Conservation (phyloP, 1,140 invertebrate genomes). For the Nixonia krombeini region DNA sequence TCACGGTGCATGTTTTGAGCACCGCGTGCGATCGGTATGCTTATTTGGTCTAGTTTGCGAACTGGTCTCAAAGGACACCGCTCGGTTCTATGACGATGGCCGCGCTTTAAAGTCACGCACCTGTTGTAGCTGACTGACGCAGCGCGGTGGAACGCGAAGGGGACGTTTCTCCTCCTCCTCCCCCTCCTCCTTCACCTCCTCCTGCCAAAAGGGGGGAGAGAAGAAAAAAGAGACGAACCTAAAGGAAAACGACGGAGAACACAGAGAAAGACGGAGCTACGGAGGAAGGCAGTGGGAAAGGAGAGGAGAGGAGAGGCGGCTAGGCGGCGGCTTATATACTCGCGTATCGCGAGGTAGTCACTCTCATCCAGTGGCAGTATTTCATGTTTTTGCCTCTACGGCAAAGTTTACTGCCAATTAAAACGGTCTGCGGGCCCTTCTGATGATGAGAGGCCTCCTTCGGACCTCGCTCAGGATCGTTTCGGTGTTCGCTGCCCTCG, state of each 20-base stretch:
- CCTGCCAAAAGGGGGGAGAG: slow-evolving; percentile 20
- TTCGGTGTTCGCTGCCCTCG: slow-evolving; percentile 27
- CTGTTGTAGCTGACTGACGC: slow-evolving; percentile 51
- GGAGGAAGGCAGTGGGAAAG: too few species aligned
- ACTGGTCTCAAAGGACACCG: slow-evolving; percentile 39
- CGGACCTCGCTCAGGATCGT: slow-evolving; percentile 14
- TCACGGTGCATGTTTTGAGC: slow-evolving; percentile 9
- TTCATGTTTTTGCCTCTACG: slow-evolving; percentile 55
- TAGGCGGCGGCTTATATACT: too few species aligned
- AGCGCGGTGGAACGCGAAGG: too few species aligned
- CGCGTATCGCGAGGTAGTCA: too few species aligned
- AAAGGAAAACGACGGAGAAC: slow-evolving; percentile 23
- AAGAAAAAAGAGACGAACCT: too few species aligned
- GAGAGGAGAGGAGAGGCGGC: too few species aligned
- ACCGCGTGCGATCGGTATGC: slow-evolving; percentile 17
- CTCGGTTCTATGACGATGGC: slow-evolving; percentile 42
- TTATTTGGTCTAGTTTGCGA: slow-evolving; percentile 17
- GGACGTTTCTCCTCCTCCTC: too few species aligned
- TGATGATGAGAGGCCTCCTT: too few species aligned
- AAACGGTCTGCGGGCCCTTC: slow-evolving; percentile 49
- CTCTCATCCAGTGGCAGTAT: slow-evolving; percentile 50
- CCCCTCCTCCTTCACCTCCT: slow-evolving; percentile 24
- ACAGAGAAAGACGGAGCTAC: slow-evolving; percentile 10
- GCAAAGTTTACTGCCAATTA: slow-evolving; percentile 56
- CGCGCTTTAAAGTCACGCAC: slow-evolving; percentile 55